Evolutionary conservation across 2,113 vertebrate genomes (phyloP).

Genomic region (Maccullochella peelii): DNA sequence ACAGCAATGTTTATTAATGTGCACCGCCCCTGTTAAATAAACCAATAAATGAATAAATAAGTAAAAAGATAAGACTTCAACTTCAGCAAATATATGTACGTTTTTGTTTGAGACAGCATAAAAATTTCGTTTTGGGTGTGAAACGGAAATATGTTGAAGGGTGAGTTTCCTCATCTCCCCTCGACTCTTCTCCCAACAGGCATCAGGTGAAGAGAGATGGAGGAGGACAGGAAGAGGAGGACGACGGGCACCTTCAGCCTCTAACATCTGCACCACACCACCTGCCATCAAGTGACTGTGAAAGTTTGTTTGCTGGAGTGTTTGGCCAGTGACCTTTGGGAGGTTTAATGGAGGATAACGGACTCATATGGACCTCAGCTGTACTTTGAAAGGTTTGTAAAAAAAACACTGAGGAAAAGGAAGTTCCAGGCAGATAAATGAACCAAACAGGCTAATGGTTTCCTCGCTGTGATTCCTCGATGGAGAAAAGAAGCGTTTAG

Average conservation of each 20-base stretch:
- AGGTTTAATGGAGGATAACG: slow-evolving; percentile 23
- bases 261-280: background rate
- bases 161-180: background rate
- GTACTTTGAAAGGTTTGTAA: background rate
- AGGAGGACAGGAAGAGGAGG: slow-evolving; percentile 30
- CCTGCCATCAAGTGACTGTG: slow-evolving; percentile 9
- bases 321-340: background rate
- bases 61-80: background rate
- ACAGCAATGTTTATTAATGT: background rate
- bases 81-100: background rate
- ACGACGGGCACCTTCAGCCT: slow-evolving; percentile 26
- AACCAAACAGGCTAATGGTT: slow-evolving; percentile 6
- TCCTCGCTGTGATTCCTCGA: slow-evolving; percentile 22
- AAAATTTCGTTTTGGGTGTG: background rate
- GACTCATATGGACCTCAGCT: slow-evolving; percentile 22
- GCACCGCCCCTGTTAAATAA: background rate
- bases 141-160: background rate
- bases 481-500: background rate
- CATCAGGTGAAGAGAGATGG: slow-evolving; percentile 69
- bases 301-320: slow-evolving; percentile 22
- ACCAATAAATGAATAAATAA: background rate
- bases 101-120: background rate
- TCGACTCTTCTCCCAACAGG: slow-evolving; percentile 54
- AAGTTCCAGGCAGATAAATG: background rate
- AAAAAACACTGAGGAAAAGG: background rate